Conservation (phyloP, 2,113 vertebrate species). For the Macquaria australasica region DNA sequence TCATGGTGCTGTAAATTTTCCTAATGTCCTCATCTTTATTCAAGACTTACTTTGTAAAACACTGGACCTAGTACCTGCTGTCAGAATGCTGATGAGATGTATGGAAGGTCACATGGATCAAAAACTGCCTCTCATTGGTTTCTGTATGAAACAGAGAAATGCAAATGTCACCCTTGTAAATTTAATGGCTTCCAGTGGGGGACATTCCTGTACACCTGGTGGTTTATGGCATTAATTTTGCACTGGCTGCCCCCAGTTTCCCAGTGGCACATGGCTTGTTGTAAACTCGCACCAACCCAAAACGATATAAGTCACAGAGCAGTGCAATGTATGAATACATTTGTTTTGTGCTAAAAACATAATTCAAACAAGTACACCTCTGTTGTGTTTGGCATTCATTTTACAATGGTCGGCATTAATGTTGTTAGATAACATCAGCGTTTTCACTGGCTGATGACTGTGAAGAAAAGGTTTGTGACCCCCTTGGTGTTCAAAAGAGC, state of each 20-base stretch:
- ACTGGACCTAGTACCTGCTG: neutral
- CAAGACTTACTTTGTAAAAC: neutral
- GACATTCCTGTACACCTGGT: conserved; percentile 28
- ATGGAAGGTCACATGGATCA: neutral
- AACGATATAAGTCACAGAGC: conserved; percentile 3
- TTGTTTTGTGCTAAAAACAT: neutral
- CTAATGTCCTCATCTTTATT: conserved; percentile 17
- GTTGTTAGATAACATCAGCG: neutral
- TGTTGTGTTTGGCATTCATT: neutral
- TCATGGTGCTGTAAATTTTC: neutral
- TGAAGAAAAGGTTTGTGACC: conserved; percentile 5
- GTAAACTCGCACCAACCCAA: conserved; percentile 26
- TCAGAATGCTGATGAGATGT: conserved; percentile 7
- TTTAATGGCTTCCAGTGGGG: conserved; percentile 38
- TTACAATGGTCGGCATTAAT: neutral
- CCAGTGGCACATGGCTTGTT: conserved; percentile 19
- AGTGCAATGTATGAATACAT: neutral
- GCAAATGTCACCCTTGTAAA: conserved; percentile 49
- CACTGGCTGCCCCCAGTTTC: conserved; percentile 8
- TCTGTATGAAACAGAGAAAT: conserved; percentile 38
- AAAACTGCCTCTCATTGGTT: conserved; percentile 5
- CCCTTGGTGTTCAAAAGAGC: conserved; percentile 1
- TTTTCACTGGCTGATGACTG: conserved; percentile 6
- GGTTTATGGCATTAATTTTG: conserved; percentile 58
- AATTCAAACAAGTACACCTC: neutral